phyloP scores from a whole-genome alignment of 1,140 invertebrate genomes.

The Drosophila kepulauana region DNA sequence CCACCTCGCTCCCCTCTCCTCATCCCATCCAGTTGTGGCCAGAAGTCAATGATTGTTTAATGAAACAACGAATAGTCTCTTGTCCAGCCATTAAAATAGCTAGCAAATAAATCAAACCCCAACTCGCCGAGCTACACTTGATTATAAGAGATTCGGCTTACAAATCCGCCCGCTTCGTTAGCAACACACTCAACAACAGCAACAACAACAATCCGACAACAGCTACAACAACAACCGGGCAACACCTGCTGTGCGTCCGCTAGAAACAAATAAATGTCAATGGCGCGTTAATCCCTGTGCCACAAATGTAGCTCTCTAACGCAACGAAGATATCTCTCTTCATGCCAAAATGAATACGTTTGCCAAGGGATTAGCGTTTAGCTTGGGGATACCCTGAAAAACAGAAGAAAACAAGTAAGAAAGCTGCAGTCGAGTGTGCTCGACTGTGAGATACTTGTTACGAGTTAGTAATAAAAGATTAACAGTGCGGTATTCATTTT shows the following conservation, averaged over 20 bases:
- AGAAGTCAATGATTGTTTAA: conserved; percentile 81
- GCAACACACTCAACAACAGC: conserved; percentile 48
- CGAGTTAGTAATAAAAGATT: too few species aligned
- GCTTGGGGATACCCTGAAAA: conserved; percentile 20
- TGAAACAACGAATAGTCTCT: conserved; percentile 58
- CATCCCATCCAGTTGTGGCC: conserved; percentile 22
- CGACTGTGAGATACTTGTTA: too few species aligned
- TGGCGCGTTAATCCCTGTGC: conserved; percentile 46
- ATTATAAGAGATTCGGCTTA: conserved; percentile 61
- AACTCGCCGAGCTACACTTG: conserved; percentile 58
- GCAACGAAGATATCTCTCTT: conserved; percentile 2
- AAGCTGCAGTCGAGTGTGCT: too few species aligned
- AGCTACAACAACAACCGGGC: conserved; percentile 5
- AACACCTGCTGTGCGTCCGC: conserved; percentile 51
- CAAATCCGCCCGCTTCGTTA: conserved; percentile 78
- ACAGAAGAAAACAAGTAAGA: too few species aligned
- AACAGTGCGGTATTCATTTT: too few species aligned
- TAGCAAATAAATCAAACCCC: conserved; percentile 74
- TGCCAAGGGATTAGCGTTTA: conserved; percentile 60
- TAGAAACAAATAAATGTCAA: conserved; percentile 47
- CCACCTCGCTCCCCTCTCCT: background rate
- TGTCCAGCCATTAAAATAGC: conserved; percentile 65
- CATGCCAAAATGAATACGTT: conserved; percentile 71
- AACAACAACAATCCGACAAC: conserved; percentile 10
- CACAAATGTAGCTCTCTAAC: conserved; percentile 28